These are phyloP conservation scores for Cynocephalus volans DNA, from an alignment of 2,113 vertebrate species.

Conservation along the genomic window DNA sequence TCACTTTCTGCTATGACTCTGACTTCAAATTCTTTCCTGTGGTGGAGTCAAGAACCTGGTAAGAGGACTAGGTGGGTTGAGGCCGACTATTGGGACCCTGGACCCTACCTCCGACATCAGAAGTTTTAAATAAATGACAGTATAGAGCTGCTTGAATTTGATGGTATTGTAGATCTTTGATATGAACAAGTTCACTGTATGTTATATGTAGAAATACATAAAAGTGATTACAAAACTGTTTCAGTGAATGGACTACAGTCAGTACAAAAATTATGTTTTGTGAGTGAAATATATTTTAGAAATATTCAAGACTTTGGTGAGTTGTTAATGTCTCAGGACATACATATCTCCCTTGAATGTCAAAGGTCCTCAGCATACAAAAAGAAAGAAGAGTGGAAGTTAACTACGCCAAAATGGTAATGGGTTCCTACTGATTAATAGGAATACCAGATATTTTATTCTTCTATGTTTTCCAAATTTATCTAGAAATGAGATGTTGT, in stretches of 20 bases:
- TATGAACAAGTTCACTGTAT: neutral
- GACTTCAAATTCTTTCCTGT: too few species aligned
- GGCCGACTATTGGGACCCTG: too few species aligned
- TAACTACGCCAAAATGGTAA: neutral
- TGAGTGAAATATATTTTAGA: neutral
- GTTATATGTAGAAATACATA: conserved; percentile 2
- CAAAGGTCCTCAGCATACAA: neutral
- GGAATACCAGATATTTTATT: neutral
- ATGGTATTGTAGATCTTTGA: neutral
- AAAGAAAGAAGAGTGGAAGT: conserved; percentile 30
- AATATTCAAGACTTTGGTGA: neutral
- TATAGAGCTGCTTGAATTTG: conserved; percentile 27
- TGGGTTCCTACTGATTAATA: neutral
- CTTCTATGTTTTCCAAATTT: conserved; percentile 29
- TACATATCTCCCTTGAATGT: conserved; percentile 18
- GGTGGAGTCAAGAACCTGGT: too few species aligned
- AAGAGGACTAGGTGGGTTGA: too few species aligned
- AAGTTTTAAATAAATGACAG: conserved; percentile 12
- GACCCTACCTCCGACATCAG: neutral
- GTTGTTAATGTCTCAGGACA: neutral
- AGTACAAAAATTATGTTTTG: conserved; percentile 45
- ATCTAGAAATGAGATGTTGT: conserved; percentile 27
- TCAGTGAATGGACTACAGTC: neutral
- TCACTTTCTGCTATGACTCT: too few species aligned
- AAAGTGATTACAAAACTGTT: conserved; percentile 19